phyloP scores from a whole-genome alignment of 53 echinoderm and acorn worm species.

The Astropecten irregularis region DNA sequence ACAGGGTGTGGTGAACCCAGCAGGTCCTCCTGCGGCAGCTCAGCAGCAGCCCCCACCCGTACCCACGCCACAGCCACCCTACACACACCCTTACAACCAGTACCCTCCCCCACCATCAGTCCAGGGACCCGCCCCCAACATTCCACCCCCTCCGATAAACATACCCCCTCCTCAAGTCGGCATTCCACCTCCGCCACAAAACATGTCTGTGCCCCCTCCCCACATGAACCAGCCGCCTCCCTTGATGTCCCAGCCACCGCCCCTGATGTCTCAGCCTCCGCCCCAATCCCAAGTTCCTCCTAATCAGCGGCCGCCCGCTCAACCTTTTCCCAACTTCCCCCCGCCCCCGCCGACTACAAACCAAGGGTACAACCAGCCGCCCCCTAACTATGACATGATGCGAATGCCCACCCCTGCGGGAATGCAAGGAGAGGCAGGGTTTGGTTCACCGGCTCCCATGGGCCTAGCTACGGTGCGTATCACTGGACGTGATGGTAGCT shows the following conservation, averaged over 20 bases:
- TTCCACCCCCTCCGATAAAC: slow-evolving; percentile 50
- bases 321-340: slow-evolving; percentile 46
- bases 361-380: slow-evolving; percentile 36
- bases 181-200: slow-evolving; percentile 51
- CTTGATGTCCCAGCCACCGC: slow-evolving; percentile 36
- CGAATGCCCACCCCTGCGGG: slow-evolving; percentile 23
- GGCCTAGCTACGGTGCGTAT: slow-evolving; percentile 90
- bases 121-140: slow-evolving; percentile 38
- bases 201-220: slow-evolving; percentile 47
- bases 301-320: slow-evolving; percentile 44
- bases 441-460: slow-evolving; percentile 40
- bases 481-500: slow-evolving; percentile 69
- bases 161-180: slow-evolving; percentile 38
- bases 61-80: slow-evolving; percentile 51
- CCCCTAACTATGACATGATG: slow-evolving; percentile 34
- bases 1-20: slow-evolving; percentile 10
- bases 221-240: slow-evolving; percentile 52
- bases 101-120: slow-evolving; percentile 63
- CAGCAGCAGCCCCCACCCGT: slow-evolving; percentile 30
- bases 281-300: slow-evolving; percentile 42
- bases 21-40: background rate
- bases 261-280: slow-evolving; percentile 47
- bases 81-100: slow-evolving; percentile 43
- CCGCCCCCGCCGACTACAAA: slow-evolving; percentile 29
- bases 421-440: slow-evolving; percentile 20